These are phyloP conservation scores for Illadopsis cleaveri DNA, from an alignment of 2,113 vertebrate genomes.

Conservation along the genomic window DNA sequence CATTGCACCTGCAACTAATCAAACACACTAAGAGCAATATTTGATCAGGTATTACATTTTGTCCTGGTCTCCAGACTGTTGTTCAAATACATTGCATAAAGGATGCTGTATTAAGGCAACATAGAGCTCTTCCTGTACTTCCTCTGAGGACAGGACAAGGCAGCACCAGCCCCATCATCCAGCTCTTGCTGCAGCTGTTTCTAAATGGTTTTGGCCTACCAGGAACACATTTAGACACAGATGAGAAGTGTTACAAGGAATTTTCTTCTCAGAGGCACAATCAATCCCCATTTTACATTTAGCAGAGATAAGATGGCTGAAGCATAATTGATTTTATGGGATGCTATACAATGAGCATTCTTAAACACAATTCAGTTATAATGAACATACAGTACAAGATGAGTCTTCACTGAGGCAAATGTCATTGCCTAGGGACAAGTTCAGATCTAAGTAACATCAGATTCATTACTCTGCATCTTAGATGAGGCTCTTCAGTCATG, in stretches of 20 bases:
- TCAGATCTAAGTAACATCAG: constrained; percentile 12
- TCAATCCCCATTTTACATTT: constrained; percentile 1
- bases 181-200: not conserved
- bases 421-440: not conserved
- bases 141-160: not conserved
- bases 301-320: not conserved
- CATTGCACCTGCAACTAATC: not conserved
- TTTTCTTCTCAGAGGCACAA: constrained; percentile 8
- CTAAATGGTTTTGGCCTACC: not conserved
- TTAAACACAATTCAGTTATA: constrained; percentile 16
- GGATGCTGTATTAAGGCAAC: not conserved
- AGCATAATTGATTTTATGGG: constrained; percentile 6
- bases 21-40: not conserved
- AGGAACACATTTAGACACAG: not conserved
- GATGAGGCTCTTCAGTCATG: not conserved
- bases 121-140: not conserved
- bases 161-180: not conserved
- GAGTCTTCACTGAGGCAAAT: not conserved
- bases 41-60: not conserved
- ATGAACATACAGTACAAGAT: constrained; percentile 4
- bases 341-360: not conserved
- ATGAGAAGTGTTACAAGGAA: not conserved
- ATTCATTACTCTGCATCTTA: not conserved
- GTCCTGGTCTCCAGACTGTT: not conserved
- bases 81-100: not conserved